A percentile compares a stretch with the other conserved stretches of the same genome.
phyloP scores from a whole-genome alignment of 1,140 invertebrate genomes.

The Pantala flavescens region DNA sequence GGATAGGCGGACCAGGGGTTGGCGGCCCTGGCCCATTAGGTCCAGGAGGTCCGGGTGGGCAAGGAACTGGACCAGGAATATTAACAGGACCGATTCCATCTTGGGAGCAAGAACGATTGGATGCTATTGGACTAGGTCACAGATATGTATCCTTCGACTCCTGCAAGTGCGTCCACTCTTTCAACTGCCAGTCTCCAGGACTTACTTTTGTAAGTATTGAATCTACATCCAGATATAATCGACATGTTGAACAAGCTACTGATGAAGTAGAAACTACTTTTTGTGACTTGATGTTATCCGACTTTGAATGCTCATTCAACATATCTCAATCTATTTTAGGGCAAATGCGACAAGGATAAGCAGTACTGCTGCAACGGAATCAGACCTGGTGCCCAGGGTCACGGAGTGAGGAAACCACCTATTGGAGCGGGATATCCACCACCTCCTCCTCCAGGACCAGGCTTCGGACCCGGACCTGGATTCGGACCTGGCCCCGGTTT shows the following conservation, averaged over 20 bases:
- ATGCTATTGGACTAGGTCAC: conserved; percentile 24
- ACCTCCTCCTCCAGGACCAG: neutral
- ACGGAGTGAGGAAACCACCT: neutral
- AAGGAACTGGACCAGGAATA: conserved; percentile 21
- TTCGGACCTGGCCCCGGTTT: neutral
- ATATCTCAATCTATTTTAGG: conserved; percentile 30
- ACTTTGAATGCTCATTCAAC: no score
- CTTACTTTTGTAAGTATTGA: conserved; percentile 41
- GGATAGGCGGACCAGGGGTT: neutral
- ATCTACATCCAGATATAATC: neutral
- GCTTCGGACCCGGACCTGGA: neutral
- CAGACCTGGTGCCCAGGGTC: conserved; percentile 10
- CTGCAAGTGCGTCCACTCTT: conserved; percentile 43
- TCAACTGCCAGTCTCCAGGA: conserved; percentile 43
- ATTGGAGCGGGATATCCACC: neutral
- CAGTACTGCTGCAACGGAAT: conserved; percentile 43
- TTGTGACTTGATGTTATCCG: no score
- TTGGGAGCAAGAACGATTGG: conserved; percentile 30
- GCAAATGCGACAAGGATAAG: conserved; percentile 41
- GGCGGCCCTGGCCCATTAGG: neutral
- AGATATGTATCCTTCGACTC: conserved; percentile 30
- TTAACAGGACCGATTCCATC: conserved; percentile 36
- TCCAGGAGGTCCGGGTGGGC: neutral
- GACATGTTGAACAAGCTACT: no score
- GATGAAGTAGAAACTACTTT: no score